phyloP scores from a whole-genome alignment of 2,113 vertebrate genomes.

The Pedetes capensis region DNA sequence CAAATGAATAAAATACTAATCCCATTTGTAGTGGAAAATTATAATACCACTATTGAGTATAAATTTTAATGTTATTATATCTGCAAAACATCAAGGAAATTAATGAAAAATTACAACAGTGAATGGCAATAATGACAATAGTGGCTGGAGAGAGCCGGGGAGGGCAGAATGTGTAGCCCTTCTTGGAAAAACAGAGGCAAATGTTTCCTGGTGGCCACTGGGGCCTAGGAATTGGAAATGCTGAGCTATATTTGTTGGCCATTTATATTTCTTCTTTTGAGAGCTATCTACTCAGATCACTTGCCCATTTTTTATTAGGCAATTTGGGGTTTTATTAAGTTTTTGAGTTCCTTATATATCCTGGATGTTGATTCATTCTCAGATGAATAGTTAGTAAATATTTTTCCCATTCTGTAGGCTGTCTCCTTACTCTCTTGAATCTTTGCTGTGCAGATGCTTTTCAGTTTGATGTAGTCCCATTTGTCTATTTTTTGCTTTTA shows the following conservation, averaged over 20 bases:
- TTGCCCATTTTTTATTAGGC: neutral
- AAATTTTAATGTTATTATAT: constrained; percentile 50
- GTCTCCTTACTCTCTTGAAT: no score
- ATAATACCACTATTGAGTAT: constrained; percentile 31
- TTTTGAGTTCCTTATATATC: neutral
- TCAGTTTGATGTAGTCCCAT: neutral
- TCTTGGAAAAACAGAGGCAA: neutral
- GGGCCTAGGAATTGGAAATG: neutral
- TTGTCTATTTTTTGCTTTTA: neutral
- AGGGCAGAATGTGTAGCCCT: no score
- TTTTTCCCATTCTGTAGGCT: neutral
- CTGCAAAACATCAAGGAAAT: constrained; percentile 37
- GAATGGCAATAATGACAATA: neutral
- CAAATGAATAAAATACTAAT: constrained; percentile 66
- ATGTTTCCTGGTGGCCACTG: neutral
- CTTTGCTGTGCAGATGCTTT: neutral
- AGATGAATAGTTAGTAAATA: neutral
- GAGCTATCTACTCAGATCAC: neutral
- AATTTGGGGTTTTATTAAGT: neutral
- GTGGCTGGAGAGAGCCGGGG: neutral
- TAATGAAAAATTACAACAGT: constrained; percentile 11
- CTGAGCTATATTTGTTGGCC: neutral
- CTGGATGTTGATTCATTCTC: neutral
- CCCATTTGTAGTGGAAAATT: constrained; percentile 53
- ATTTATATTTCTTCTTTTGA: neutral